Conservation (phyloP, 2,113 vertebrate species). For the Alces alces region DNA sequence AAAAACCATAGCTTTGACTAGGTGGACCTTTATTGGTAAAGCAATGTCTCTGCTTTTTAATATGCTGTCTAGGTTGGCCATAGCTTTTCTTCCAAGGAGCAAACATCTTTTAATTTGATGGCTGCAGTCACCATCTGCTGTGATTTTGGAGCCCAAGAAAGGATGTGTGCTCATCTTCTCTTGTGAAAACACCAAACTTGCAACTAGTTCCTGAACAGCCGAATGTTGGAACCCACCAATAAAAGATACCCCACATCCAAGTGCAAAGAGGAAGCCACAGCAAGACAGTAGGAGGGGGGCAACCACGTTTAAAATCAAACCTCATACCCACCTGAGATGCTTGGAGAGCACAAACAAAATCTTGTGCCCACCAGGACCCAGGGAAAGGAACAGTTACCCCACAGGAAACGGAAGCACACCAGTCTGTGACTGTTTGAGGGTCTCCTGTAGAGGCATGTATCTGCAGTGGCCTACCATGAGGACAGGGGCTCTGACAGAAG, state of each 20-base stretch:
- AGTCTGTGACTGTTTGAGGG: neutral
- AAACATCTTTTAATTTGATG: neutral
- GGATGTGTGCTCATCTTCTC: accelerated
- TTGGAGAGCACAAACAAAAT: neutral
- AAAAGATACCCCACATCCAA: neutral
- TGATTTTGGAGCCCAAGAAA: neutral
- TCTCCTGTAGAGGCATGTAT: neutral
- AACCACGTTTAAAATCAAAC: neutral
- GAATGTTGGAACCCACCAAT: neutral
- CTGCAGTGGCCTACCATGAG: neutral
- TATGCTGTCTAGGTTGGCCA: neutral
- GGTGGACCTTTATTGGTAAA: neutral
- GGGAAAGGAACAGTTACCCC: neutral
- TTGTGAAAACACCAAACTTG: neutral
- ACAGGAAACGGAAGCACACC: neutral
- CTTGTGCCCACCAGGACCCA: neutral
- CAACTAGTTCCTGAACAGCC: neutral
- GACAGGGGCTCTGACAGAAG: neutral
- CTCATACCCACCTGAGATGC: neutral
- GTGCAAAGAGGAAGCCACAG: neutral
- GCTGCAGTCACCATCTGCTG: neutral
- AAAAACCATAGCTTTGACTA: neutral
- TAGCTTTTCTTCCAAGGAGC: neutral
- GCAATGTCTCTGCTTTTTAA: neutral
- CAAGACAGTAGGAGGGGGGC: neutral